Evolutionary conservation across 2,113 vertebrate species (phyloP).

Genomic region (Atlantisia rogersi): DNA sequence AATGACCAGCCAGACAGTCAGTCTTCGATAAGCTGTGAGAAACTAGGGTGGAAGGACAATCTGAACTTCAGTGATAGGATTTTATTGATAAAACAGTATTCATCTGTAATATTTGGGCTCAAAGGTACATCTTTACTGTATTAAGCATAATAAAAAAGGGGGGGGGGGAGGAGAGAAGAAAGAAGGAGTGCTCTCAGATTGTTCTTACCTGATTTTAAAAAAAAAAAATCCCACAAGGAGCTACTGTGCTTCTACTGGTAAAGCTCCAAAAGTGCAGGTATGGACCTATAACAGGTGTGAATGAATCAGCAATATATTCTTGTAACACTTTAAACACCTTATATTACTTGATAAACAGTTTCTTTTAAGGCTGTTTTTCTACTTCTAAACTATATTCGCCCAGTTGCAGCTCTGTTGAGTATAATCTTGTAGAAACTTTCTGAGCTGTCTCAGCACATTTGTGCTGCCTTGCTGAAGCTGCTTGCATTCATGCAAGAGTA

Average conservation of each 20-base stretch:
- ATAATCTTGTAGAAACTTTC: neutral
- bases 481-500: neutral
- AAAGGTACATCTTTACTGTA: neutral
- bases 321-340: neutral
- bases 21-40: neutral
- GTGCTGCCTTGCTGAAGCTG: neutral
- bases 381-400: neutral
- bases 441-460: neutral
- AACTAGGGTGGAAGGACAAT: neutral
- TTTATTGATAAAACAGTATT: neutral
- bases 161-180: neutral
- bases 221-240: neutral
- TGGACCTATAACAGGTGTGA: neutral
- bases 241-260: neutral
- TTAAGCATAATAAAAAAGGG: neutral
- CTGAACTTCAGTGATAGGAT: neutral
- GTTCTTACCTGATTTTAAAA: neutral
- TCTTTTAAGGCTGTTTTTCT: neutral
- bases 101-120: neutral
- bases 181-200: neutral
- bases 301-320: neutral
- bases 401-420: neutral
- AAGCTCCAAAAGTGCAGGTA: neutral
- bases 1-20: neutral
- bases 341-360: neutral